Evolutionary conservation across 2,113 vertebrate species (phyloP), one percentile per base, ranked within the genome.

Genomic region (Lathamus discolor): DNA sequence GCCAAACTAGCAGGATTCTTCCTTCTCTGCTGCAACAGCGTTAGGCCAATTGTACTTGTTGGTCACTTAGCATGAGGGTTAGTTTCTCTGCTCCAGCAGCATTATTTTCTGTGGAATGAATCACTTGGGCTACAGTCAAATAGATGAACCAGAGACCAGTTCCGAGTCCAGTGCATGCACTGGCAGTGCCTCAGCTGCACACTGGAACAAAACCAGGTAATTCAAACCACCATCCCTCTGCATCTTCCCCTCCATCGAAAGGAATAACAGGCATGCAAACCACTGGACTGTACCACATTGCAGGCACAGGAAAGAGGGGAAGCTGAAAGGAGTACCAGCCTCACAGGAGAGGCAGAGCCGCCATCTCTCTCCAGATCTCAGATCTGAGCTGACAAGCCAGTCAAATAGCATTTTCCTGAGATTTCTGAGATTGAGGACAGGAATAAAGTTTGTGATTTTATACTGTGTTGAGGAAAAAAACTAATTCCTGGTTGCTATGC

Each of bases 181-280:
- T 59, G 51, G 75, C 35, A 31, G 18, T 5, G 74, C 49, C 66
- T 27, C 92, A 80, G 63, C 62, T 25, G 16, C 4, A 2, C 5
- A 20, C 0, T 17, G 33, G 10, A 46, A 41, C 19, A 37, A 77
- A 77, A 6, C 41, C 11, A 2, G 28, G 13, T 3, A 24, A 59
- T 1, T 24, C 57, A 18, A 33, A 15, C 4, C 39, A 49, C 69
- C 11, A 19, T 25, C 19, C 19, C 25, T 49, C 48, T 29, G 37
- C 41, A 29, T 2, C 57, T 41, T 55, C 12, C 33, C n/a, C 7
- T 11, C 24, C n/a, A 1, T 0, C 4, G 39, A 39, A 31, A 13
- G n/a, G 46, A 18, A 23, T 63, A 0, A 8, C 43, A 78, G 35
- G 52, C 18, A 6, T 14, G 43, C 1, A 41, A 44, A 66, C 1